Evolutionary conservation across 2,113 vertebrate genomes (phyloP).

Genomic region (Sylvia atricapilla): DNA sequence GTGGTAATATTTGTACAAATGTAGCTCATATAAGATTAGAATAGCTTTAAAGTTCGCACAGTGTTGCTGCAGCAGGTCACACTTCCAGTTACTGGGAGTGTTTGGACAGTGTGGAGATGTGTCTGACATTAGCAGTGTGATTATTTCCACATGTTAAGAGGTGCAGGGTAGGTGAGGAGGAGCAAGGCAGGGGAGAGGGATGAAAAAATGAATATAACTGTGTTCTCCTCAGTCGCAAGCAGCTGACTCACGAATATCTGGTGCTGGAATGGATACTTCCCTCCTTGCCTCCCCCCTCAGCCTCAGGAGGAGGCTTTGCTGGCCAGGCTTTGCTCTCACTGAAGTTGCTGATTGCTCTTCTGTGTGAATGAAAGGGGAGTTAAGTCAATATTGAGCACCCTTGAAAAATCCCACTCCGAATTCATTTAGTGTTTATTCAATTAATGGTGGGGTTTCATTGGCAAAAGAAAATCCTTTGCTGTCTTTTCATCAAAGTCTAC

Average conservation of each 20-base stretch:
- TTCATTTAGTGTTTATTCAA: background rate
- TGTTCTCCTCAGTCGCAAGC: background rate
- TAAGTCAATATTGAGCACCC: background rate
- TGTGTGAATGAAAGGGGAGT: background rate
- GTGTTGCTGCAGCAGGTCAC: background rate
- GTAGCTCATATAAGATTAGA: background rate
- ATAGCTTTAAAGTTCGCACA: fast-evolving
- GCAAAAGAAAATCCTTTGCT: background rate
- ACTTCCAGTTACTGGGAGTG: background rate
- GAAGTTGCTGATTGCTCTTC: background rate
- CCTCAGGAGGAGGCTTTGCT: background rate
- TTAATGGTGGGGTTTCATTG: background rate
- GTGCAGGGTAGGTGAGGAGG: background rate
- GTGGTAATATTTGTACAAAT: background rate
- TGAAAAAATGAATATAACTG: background rate
- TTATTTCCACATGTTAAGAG: background rate
- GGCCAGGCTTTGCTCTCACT: background rate
- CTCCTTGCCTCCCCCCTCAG: background rate
- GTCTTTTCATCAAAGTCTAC: background rate
- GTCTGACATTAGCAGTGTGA: background rate
- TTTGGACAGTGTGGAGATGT: background rate
- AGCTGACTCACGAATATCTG: background rate
- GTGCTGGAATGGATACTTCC: background rate
- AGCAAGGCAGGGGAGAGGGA: fast-evolving
- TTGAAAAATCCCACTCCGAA: background rate